phyloP scores from a whole-genome alignment of 1,140 invertebrate species.

The Zophobas atratus region DNA sequence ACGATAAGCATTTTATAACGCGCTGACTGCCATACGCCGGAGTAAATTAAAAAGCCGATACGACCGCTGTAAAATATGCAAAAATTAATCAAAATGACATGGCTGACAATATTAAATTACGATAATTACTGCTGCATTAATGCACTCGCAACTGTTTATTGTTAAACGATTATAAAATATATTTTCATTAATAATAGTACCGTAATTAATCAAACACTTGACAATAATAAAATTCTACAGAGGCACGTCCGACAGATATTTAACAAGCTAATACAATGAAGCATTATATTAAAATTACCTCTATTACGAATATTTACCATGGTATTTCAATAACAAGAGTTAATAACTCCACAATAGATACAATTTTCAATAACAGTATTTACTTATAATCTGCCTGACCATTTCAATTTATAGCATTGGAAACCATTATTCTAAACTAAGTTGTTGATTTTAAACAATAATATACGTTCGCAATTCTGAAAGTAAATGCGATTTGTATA shows the following conservation, averaged over 20 bases:
- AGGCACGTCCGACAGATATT: conserved; percentile 5
- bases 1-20: too few relatives aligned
- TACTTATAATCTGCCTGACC: conserved; percentile 17
- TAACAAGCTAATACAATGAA: conserved; percentile 23
- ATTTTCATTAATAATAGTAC: conserved; percentile 22
- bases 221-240: conserved; percentile 24
- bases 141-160: conserved; percentile 5
- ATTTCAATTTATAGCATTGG: neutral
- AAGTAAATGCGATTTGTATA: too few relatives aligned
- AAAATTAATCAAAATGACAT: conserved; percentile 34
- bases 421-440: too few relatives aligned
- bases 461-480: neutral
- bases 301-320: conserved; percentile 32
- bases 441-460: neutral
- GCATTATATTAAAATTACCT: conserved; percentile 21
- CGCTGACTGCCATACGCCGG: too few relatives aligned
- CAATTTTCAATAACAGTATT: conserved; percentile 30
- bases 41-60: too few relatives aligned
- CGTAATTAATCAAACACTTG: conserved; percentile 34
- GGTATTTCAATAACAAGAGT: conserved; percentile 25
- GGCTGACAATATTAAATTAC: conserved; percentile 4
- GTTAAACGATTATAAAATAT: conserved; percentile 23
- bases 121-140: conserved; percentile 20
- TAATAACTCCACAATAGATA: conserved; percentile 7
- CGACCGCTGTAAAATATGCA: neutral